Percentiles rank a stretch among this genome's conserved stretches.
Conservation (phyloP, 2,113 vertebrate species). For the Catagonus wagneri region DNA sequence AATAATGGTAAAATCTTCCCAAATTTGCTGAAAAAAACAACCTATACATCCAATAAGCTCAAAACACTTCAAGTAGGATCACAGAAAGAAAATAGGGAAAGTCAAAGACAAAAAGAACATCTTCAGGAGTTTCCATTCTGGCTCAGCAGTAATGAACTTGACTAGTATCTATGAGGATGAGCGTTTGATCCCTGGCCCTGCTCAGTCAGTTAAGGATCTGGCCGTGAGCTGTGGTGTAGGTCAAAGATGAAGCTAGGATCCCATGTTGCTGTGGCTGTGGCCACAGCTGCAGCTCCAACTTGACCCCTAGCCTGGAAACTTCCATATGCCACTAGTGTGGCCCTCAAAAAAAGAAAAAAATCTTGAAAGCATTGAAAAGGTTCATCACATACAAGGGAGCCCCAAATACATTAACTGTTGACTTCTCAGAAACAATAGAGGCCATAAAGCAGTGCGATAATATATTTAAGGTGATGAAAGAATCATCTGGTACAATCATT, state of each 20-base stretch:
- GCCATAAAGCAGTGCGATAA: background rate
- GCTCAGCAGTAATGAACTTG: too few relatives aligned
- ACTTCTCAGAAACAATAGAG: background rate
- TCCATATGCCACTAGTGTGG: too few relatives aligned
- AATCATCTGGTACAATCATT: background rate
- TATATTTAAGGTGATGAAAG: background rate
- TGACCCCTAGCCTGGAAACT: too few relatives aligned
- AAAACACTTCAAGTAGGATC: background rate
- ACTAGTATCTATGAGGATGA: too few relatives aligned
- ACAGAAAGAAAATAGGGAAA: background rate
- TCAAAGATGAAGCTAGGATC: too few relatives aligned
- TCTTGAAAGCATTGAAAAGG: background rate
- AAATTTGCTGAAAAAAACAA: conserved; percentile 29
- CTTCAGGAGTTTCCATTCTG: background rate
- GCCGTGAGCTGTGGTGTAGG: too few relatives aligned
- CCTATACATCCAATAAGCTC: background rate
- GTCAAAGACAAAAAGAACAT: background rate
- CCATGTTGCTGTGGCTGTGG: too few relatives aligned
- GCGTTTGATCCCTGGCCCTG: too few relatives aligned
- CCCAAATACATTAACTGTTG: background rate
- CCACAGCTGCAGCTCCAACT: too few relatives aligned
- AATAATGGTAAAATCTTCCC: background rate
- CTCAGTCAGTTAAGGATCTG: too few relatives aligned
- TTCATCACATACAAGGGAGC: background rate
- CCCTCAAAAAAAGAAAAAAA: background rate